Conservation (phyloP, 2,888 invertebrate genomes). For the Drosophila setosimentum region DNA sequence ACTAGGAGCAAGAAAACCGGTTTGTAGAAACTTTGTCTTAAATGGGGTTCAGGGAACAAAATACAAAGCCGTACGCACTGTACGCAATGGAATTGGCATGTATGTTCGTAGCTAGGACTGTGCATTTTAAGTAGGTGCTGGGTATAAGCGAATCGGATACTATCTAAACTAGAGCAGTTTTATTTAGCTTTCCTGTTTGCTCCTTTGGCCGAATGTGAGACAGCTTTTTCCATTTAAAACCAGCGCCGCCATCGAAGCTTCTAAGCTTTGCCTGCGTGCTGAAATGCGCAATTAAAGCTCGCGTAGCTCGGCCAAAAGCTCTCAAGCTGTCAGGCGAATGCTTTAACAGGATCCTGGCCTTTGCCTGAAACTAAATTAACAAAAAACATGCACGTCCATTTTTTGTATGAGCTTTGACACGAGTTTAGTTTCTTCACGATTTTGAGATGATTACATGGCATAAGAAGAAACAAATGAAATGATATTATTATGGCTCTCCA, state of each 20-base stretch:
- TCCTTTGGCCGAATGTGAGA: constrained; percentile 1
- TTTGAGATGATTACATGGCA: constrained; percentile 1
- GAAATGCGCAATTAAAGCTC: constrained; percentile 14
- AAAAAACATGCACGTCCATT: not conserved
- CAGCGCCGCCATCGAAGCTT: constrained; percentile 48
- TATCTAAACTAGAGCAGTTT: not conserved
- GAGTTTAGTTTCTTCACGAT: constrained; percentile 3
- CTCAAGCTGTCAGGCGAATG: not conserved
- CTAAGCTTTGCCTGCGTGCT: constrained; percentile 36
- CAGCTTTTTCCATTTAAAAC: constrained; percentile 50
- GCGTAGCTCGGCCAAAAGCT: constrained; percentile 17
- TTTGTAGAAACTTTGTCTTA: not conserved
- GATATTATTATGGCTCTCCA: constrained; percentile 27
- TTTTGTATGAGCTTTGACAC: not conserved
- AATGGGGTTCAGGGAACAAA: not conserved
- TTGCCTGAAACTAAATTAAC: not conserved
- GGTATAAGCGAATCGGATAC: not conserved
- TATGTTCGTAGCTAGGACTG: not conserved
- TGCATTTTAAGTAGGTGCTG: not conserved
- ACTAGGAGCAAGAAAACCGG: not conserved
- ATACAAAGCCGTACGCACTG: not conserved
- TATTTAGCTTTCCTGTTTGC: not conserved
- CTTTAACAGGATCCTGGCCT: constrained; percentile 15
- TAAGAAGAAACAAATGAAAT: not conserved
- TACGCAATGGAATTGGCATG: not conserved